Evolutionary conservation across 2,888 invertebrate genomes (phyloP).

Genomic region (Pristionchus japonicus): DNA sequence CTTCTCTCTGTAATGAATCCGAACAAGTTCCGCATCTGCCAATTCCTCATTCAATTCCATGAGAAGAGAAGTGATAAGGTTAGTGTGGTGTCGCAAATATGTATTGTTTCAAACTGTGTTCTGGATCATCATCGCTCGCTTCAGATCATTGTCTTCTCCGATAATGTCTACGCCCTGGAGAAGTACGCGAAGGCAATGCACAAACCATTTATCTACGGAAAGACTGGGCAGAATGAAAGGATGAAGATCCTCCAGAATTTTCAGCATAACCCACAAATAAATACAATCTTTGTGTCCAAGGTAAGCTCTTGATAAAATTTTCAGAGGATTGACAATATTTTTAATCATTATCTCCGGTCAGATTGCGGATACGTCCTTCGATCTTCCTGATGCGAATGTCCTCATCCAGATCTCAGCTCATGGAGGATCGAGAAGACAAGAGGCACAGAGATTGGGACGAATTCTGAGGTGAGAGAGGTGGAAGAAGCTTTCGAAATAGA

Average conservation of each 20-base stretch:
- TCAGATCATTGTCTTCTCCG: slow-evolving; percentile 95
- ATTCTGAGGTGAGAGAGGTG: slow-evolving; percentile 83
- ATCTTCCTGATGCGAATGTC: slow-evolving; percentile 98
- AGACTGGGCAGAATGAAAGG: slow-evolving; percentile 91
- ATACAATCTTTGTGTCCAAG: slow-evolving; percentile 99
- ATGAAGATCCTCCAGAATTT: slow-evolving; percentile 99
- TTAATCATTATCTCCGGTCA: slow-evolving; percentile 56
- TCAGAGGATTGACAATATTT: too few relatives aligned
- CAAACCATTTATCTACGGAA: slow-evolving; percentile 98
- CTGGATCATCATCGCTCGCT: too few relatives aligned
- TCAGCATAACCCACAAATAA: slow-evolving; percentile 97
- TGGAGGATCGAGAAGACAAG: slow-evolving; percentile 96
- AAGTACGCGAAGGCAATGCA: slow-evolving; percentile 97
- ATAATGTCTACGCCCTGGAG: slow-evolving; percentile 97
- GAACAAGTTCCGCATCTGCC: slow-evolving; percentile 95
- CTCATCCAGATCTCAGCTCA: slow-evolving; percentile 98
- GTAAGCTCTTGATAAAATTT: too few relatives aligned
- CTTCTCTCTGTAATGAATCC: slow-evolving; percentile 98
- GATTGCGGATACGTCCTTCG: slow-evolving; percentile 98
- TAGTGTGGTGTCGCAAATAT: too few relatives aligned
- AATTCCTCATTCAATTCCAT: slow-evolving; percentile 92
- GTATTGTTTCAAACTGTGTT: too few relatives aligned
- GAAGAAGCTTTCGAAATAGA: too few relatives aligned
- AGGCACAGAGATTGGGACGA: slow-evolving; percentile 95
- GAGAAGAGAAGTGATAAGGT: slow-evolving; percentile 93